phyloP scores from a whole-genome alignment of 2,113 vertebrate species.

The Protomyctophum bolini region DNA sequence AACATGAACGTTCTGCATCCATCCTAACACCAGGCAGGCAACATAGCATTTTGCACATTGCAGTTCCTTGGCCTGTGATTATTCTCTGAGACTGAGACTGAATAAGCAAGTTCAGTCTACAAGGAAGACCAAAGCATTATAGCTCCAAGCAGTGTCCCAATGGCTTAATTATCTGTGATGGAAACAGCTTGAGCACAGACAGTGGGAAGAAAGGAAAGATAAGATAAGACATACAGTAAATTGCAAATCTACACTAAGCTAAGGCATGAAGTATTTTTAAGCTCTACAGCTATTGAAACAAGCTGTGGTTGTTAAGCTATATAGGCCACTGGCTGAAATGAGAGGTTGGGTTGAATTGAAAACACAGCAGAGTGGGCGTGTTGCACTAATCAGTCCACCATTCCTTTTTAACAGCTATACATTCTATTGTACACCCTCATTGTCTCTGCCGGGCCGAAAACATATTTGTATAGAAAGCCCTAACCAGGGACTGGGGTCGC shows the following conservation, averaged over 20 bases:
- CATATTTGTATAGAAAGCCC: no score
- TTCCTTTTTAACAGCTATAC: not conserved
- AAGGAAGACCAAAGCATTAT: constrained; percentile 17
- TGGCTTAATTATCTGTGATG: constrained; percentile 56
- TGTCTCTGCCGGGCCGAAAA: no score
- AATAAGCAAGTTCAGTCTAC: not conserved
- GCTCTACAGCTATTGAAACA: not conserved
- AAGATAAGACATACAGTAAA: not conserved
- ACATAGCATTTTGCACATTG: constrained; percentile 11
- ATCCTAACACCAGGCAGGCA: constrained; percentile 7
- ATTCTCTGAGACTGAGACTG: constrained; percentile 9
- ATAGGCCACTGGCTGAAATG: constrained; percentile 10
- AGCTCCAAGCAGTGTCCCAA: constrained; percentile 34
- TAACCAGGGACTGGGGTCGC: no score
- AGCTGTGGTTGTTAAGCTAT: constrained; percentile 23
- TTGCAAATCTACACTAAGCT: not conserved
- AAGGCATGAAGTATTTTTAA: not conserved
- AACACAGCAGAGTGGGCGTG: not conserved
- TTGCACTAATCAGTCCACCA: not conserved
- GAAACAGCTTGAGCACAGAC: constrained; percentile 1
- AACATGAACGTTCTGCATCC: not conserved
- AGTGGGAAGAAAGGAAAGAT: not conserved
- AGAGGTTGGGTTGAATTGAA: not conserved
- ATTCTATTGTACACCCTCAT: not conserved
- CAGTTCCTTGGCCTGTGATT: not conserved